Base-by-base conservation (phyloP, 1,140 invertebrate genomes). In the Heliconius hewitsoni region DNA sequence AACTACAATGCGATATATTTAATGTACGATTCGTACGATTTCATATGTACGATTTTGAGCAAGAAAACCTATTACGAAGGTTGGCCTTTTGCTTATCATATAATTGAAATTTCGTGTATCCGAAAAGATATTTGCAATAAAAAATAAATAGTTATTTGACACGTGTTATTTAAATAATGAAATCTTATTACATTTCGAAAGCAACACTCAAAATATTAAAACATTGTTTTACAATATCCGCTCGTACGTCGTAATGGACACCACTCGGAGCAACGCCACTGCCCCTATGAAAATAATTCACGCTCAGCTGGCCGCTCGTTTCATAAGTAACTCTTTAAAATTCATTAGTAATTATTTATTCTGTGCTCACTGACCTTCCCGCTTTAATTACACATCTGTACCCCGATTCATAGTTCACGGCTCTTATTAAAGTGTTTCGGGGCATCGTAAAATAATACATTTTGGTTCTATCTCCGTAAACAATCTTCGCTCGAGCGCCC, bases 341-440 rank as follows among this genome's bases (percentile, higher is more conserved):
- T 93, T 94, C 89, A 91, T 91, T 82, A 93, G 87, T 92, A 88
- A 92, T 94, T 94, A 92, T 88, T 88, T 86, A 90, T 85, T 89
- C 86, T 78, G 86, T 94, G 91, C 93, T 90, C 91, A 93, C 87
- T 94, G 93, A 94, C 93, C 93, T 93, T 94, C 89, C 90, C 83
- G 85, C 86, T 91, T 89, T 93, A 93, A 93, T 93, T 92, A 90
- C 83, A 86, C 81, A 82, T 81, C 85, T 81, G 82, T 87, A 83
- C 85, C 83, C 82, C 79, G 88, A 87, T 90, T 90, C 92, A 94
- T 93, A 94, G 93, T 94, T 94, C 93, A 94, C 93, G 91, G 93
- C 88, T 91, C 85, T 92, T 90, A 93, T 93, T 92, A 93, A 90
- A 92, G 89, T 90, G 89, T 92, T 90, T 91, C 82, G 70, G 86